Evolutionary conservation across 1,140 invertebrate species (phyloP), one percentile per base, ranked within the genome.

Genomic region (Fopius arisanus): DNA sequence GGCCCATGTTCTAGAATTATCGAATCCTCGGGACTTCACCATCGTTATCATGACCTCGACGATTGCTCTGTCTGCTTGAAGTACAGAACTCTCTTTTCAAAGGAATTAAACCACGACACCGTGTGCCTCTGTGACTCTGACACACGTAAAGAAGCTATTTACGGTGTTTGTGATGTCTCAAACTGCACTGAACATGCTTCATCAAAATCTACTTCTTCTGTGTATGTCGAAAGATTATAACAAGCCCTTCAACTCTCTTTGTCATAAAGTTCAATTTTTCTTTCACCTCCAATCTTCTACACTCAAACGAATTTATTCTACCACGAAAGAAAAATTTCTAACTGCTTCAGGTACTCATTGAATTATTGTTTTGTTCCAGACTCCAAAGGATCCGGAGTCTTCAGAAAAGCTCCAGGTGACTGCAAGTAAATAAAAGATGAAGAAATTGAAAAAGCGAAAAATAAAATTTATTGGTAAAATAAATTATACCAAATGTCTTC

Each of bases 41-140:
- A 73, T n/a, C 76, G 76, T 29, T 75, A 67, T 21, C 82, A 85
- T 23, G 66, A 80, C 10, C 79, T 79, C 33, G 80, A 85, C 7
- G 81, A 78, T 33, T 88, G 86, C 67, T 78, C 82, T 4, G 82
- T 88, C 69, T 88, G 86, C 65, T 81, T 78, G 0, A 85, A 82
- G 51, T 88, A 88, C 43, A 80, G 81, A 37, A 83, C 80, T 74
- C 86, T 85, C 26, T 87, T 88, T 76, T 77, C 79, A 2, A 77
- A 70, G 26, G 63, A 19, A 9, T 54, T 16, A 9, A 33, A 41
- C 21, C 9, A 23, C 19, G 7, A 48, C 9, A 40, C 41, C 7
- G 43, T 29, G n/a, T 40, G 62, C 10, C 23, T 33, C 16, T 26
- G 21, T 26, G 43, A 65, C 19, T 71, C 37, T 65, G 69, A 79